These are phyloP conservation scores for Coregonus suidteri DNA, from an alignment of 2,797 vertebrate species.

Conservation along the genomic window DNA sequence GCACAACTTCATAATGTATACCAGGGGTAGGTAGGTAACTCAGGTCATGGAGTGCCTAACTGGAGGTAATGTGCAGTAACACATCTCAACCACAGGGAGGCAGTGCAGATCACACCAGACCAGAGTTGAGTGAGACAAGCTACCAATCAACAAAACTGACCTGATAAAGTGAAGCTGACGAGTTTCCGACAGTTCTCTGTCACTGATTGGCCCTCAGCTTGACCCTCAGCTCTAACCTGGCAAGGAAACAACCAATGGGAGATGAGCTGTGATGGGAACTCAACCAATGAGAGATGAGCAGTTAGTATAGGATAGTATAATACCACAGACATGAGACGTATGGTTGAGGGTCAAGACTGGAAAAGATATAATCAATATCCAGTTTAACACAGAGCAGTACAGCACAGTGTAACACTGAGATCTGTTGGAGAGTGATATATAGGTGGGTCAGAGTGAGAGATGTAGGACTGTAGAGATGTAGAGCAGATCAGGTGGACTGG, in stretches of 20 bases:
- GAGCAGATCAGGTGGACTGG: neutral
- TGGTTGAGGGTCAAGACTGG: no score
- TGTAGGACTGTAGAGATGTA: neutral
- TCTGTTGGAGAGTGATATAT: neutral
- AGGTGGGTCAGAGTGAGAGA: neutral
- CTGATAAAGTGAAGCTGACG: slow-evolving; percentile 93
- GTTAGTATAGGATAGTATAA: neutral
- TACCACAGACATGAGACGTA: no score
- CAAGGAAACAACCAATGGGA: slow-evolving; percentile 18
- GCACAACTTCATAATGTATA: no score
- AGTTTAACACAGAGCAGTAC: neutral
- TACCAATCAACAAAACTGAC: slow-evolving; percentile 55
- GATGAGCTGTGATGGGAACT: neutral
- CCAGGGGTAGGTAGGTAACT: no score
- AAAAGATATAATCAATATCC: neutral
- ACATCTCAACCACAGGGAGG: slow-evolving; percentile 35
- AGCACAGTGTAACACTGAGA: neutral
- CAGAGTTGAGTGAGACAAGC: neutral
- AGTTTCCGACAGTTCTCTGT: slow-evolving; percentile 85
- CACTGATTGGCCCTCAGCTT: slow-evolving; percentile 80
- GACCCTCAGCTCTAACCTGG: slow-evolving; percentile 82
- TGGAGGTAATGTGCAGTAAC: slow-evolving; percentile 9
- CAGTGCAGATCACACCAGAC: slow-evolving; percentile 15
- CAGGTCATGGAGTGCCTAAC: no score
- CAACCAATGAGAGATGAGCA: slow-evolving; percentile 14